phyloP scores from a whole-genome alignment of 2,113 vertebrate species.

The Eidolon helvum region DNA sequence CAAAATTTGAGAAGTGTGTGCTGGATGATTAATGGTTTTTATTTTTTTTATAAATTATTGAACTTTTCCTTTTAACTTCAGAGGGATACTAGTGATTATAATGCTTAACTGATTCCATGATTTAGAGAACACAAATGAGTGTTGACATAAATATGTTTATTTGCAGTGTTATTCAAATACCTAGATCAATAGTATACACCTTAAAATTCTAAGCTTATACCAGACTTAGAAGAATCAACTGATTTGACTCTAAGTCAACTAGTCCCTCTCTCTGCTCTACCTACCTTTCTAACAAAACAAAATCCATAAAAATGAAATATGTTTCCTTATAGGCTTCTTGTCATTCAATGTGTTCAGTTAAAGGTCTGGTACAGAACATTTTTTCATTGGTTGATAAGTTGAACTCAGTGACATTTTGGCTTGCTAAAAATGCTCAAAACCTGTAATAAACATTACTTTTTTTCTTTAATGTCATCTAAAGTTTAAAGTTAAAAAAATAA shows the following conservation, averaged over 20 bases:
- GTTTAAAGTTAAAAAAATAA: neutral
- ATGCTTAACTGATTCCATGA: neutral
- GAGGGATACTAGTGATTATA: neutral
- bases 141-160: neutral
- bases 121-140: neutral
- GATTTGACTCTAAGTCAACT: neutral
- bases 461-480: neutral
- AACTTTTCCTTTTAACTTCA: neutral
- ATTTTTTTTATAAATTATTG: neutral
- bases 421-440: neutral
- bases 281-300: neutral
- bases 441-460: neutral
- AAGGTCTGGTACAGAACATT: neutral
- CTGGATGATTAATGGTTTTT: neutral
- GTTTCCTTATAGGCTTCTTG: neutral
- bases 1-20: neutral
- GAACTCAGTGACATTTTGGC: neutral
- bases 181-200: neutral
- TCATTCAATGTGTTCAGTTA: neutral
- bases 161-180: neutral
- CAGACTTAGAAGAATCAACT: neutral
- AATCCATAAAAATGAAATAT: neutral
- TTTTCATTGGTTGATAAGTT: neutral
- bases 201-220: neutral
- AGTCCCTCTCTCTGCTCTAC: neutral